phyloP scores from a whole-genome alignment of 2,113 vertebrate genomes.

The human region GRCh38 chrX:4506001-4506500 shows the following conservation, averaged over 20 bases:
- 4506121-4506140: background rate
- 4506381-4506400: background rate
- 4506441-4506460: background rate
- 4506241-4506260: background rate
- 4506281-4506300: background rate
- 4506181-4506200: background rate
- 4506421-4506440: background rate
- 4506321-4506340: background rate
- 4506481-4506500: background rate
- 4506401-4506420: background rate
- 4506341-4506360: background rate
- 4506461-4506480: rapidly evolving
- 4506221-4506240: background rate
- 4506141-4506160: background rate
- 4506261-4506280: background rate
- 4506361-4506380: too few species aligned
- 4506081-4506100: background rate
- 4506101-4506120: background rate
- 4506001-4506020: background rate
- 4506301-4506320: background rate
- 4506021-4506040: background rate
- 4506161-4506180: background rate
- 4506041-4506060: background rate
- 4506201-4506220: background rate
- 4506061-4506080: background rate